Conservation (phyloP, 2,888 invertebrate genomes). For the Sipha maydis region DNA sequence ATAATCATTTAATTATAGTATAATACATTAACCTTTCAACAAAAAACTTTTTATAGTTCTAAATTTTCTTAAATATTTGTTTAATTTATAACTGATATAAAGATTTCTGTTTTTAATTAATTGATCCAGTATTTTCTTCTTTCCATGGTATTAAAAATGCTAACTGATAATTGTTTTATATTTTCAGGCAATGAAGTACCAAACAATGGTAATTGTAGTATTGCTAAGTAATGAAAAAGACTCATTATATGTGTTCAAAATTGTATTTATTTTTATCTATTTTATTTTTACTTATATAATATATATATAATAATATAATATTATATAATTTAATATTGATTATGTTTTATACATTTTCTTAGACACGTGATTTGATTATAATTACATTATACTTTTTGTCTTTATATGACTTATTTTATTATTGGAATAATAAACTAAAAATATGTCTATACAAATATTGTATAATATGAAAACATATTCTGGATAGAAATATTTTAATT, state of each 20-base stretch:
- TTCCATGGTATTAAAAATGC: neutral
- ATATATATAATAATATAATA: too few relatives aligned
- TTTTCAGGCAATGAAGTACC: slow-evolving; percentile 49
- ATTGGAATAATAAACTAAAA: neutral
- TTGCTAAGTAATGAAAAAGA: slow-evolving; percentile 24
- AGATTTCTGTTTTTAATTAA: neutral
- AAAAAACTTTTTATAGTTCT: neutral
- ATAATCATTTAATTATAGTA: neutral
- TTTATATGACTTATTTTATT: neutral
- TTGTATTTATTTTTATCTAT: slow-evolving; percentile 64
- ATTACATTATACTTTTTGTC: neutral
- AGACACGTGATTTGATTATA: neutral
- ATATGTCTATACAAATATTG: too few relatives aligned
- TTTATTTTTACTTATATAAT: slow-evolving; percentile 7
- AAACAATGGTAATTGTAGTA: slow-evolving; percentile 26
- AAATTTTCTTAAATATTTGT: neutral
- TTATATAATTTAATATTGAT: neutral
- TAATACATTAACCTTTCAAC: neutral
- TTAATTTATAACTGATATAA: neutral
- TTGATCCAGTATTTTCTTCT: neutral
- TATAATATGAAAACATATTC: too few relatives aligned
- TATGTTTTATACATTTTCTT: neutral
- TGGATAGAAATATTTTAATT: too few relatives aligned
- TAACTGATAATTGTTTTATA: slow-evolving; percentile 10
- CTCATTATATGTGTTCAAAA: neutral